Evolutionary conservation across 2,113 vertebrate species (phyloP), one percentile per base, ranked within the genome.

Genomic region (Xiphorhynchus elegans): DNA sequence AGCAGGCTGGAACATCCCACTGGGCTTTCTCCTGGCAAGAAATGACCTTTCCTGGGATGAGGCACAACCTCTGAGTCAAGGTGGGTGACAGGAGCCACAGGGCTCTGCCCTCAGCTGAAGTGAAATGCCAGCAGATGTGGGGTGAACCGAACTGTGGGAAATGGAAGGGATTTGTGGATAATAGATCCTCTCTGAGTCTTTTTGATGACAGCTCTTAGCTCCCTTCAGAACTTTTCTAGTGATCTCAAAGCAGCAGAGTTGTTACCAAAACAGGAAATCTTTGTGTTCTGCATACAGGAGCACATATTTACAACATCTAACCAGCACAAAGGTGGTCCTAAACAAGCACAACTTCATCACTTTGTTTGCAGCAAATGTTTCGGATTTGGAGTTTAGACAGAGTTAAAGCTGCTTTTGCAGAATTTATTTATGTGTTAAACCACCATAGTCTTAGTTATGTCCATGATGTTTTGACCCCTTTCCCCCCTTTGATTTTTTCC

Each of bases 1-100:
- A 2, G 98, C 98, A 2, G 99, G 99, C 80, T 99, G 99, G 99
- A 99, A 98, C 89, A 97, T 99, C 29, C 99, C 98, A 5, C 92
- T 99, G 25, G 98, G 98, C 67, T 99, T 99, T 95, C 97, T 99
- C 35, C 97, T 99, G 64, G 98, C 98, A 67, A 98, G 98, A 37
- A 98, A 98, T 96, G 94, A 98, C 35, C 97, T 99, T 79, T 96
- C 96, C 83, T 99, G 99, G 99, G 97, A 97, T 26, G 98, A 99
- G 89, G 95, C 98, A 2, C 98, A 98, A 59, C 98, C 99, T 7
- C 97, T 99, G 63, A 98, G 97, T 95, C 98, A 98, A 84, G 98
- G 99, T 99, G 78, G 75, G 62, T 84, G 59, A 20, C 8, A 50
- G 35, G 35, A 72, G 18, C 58, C 8, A 3, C 2, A 17, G 53